These are phyloP conservation scores for Lamellibrachia columna DNA, from an alignment of 2,888 invertebrate genomes.

Conservation along the genomic window DNA sequence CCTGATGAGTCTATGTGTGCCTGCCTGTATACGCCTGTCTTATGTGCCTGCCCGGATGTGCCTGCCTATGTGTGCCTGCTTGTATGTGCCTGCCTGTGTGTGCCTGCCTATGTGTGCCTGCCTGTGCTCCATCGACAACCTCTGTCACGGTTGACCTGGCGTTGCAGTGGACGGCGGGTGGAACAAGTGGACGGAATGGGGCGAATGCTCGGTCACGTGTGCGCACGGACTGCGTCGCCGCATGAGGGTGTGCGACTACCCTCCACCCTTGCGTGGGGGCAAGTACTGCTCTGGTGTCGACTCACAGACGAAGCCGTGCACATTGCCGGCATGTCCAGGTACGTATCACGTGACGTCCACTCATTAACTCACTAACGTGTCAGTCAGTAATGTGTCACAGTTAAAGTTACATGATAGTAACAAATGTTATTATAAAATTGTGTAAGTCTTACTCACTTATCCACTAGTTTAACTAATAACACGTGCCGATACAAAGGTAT, in stretches of 20 bases:
- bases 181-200: slow-evolving; percentile 57
- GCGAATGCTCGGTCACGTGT: slow-evolving; percentile 59
- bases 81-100: not conserved
- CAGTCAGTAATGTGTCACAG: not conserved
- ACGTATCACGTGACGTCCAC: slow-evolving; percentile 13
- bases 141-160: not conserved
- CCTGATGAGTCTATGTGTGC: not conserved
- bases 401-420: not conserved
- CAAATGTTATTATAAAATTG: no score
- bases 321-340: slow-evolving; percentile 47
- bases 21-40: not conserved
- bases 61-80: not conserved
- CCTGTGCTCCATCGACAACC: not conserved
- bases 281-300: slow-evolving; percentile 48
- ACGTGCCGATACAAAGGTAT: no score
- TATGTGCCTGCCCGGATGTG: not conserved
- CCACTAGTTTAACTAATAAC: no score
- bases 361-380: not conserved
- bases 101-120: no score
- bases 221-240: slow-evolving; percentile 52
- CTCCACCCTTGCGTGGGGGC: slow-evolving; percentile 52
- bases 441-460: no score
- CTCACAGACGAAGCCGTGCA: slow-evolving; percentile 49
- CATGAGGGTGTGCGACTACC: slow-evolving; percentile 53
- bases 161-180: slow-evolving; percentile 54